Evolutionary conservation across 2,888 invertebrate genomes (phyloP).

Genomic region (Caenorhabditis virilis): DNA sequence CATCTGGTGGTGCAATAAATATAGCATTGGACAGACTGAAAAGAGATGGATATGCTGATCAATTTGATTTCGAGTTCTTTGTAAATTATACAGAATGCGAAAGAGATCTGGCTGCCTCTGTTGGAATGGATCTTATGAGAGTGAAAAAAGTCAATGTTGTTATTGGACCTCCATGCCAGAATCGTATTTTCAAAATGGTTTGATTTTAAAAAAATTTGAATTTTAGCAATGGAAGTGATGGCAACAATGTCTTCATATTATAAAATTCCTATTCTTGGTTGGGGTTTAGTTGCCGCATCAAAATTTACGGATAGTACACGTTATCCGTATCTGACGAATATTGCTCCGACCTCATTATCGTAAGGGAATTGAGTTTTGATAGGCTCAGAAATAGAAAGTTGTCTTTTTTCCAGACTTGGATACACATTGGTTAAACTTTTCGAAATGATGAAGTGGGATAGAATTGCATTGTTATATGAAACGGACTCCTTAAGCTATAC

Average conservation of each 20-base stretch:
- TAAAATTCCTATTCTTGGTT: conserved; percentile 43
- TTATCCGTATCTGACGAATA: conserved; percentile 38
- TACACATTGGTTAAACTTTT: conserved; percentile 34
- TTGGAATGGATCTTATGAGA: conserved; percentile 45
- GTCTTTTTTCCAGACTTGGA: conserved; percentile 43
- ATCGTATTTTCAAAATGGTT: conserved; percentile 11
- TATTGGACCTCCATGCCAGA: conserved; percentile 53
- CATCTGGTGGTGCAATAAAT: conserved; percentile 50
- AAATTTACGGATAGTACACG: conserved; percentile 31
- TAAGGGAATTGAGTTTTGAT: no score
- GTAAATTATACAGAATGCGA: conserved; percentile 43
- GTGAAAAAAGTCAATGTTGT: conserved; percentile 41
- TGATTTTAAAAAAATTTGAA: no score
- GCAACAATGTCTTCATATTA: conserved; percentile 43
- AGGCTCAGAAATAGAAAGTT: no score
- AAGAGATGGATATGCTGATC: conserved; percentile 42
- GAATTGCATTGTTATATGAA: conserved; percentile 30
- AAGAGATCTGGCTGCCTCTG: conserved; percentile 16
- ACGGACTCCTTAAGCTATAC: conserved; percentile 20
- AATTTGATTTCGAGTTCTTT: conserved; percentile 39
- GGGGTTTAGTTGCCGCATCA: conserved; percentile 45
- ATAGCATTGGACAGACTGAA: conserved; percentile 47
- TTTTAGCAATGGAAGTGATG: conserved; percentile 36
- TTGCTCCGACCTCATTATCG: conserved; percentile 36
- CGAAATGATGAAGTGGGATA: conserved; percentile 37